Base-by-base conservation (phyloP, 2,888 invertebrate species). In the Syritta pipiens region DNA sequence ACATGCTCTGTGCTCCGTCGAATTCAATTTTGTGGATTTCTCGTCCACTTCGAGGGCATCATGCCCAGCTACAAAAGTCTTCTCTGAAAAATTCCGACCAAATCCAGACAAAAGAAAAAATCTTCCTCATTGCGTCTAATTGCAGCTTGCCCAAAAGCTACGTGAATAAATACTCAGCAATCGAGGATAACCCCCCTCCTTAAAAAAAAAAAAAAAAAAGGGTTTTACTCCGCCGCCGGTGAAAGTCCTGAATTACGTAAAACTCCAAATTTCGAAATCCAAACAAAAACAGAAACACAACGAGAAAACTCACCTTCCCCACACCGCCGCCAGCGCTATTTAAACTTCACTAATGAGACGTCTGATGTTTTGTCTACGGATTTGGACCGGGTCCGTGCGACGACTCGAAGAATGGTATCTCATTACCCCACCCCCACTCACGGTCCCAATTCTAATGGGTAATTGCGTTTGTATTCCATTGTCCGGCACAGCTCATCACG, bases 291-390 rank as follows among this genome's bases (percentile, higher is more conserved):
- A 28, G 10, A 10, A 35, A 49, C 44, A 49, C 42, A 42, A 17
- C n/a, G n/a, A n/a, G n/a, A n/a, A n/a, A n/a, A n/a, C n/a, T n/a
- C n/a, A n/a, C n/a, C n/a, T n/a, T n/a, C n/a, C n/a, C n/a, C n/a
- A n/a, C n/a, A n/a, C n/a, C n/a, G n/a, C n/a, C n/a, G n/a, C n/a
- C n/a, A n/a, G n/a, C n/a, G n/a, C n/a, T 67, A 48, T 67, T 57
- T 60, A 74, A 74, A 79, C 74, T 68, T 51, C 42, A 48, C 68
- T 79, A 79, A 79, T 79, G 79, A 79, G 74, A 68, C 40, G 79
- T 74, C 74, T 74, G 74, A 67, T 62, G 55, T 79, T 79, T 67
- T 77, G 59, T 77, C 77, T 72, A 35, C 37, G 17, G 9, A 42
- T 22, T 51, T 14, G 17, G 53, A 48, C 24, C 37, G 65, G 26